A percentile compares a stretch with the other conserved stretches of the same genome.
These are phyloP conservation scores for Sclerurus mexicanus DNA, from an alignment of 2,113 vertebrate genomes.

Conservation along the genomic window DNA sequence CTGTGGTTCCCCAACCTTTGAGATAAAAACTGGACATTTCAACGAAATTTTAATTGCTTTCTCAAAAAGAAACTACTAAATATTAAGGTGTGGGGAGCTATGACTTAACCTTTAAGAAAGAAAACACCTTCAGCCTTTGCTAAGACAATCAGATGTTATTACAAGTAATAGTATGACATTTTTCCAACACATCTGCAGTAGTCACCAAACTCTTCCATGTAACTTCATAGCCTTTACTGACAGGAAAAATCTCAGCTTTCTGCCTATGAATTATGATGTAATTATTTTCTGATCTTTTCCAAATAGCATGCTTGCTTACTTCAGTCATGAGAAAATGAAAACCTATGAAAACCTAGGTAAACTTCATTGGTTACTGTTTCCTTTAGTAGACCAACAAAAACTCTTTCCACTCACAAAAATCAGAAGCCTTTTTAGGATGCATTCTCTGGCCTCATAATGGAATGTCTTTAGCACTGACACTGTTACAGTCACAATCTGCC, in stretches of 20 bases:
- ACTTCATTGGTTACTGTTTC: background rate
- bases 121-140: background rate
- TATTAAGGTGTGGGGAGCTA: background rate
- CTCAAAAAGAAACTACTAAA: background rate
- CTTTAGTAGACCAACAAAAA: background rate
- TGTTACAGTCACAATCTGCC: background rate
- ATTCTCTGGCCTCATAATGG: background rate
- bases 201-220: background rate
- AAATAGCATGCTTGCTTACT: background rate
- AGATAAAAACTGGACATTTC: background rate
- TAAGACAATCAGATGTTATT: background rate
- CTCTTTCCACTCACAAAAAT: background rate
- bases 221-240: background rate
- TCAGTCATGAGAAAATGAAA: background rate
- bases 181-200: background rate
- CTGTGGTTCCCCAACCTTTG: background rate
- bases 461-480: background rate
- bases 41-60: background rate
- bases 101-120: background rate
- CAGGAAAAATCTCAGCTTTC: background rate
- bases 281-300: background rate
- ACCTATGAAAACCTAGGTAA: background rate
- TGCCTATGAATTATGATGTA: background rate
- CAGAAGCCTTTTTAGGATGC: background rate
- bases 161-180: background rate